Conservation (phyloP, 2,113 vertebrate genomes). For the Loxodonta africana region DNA sequence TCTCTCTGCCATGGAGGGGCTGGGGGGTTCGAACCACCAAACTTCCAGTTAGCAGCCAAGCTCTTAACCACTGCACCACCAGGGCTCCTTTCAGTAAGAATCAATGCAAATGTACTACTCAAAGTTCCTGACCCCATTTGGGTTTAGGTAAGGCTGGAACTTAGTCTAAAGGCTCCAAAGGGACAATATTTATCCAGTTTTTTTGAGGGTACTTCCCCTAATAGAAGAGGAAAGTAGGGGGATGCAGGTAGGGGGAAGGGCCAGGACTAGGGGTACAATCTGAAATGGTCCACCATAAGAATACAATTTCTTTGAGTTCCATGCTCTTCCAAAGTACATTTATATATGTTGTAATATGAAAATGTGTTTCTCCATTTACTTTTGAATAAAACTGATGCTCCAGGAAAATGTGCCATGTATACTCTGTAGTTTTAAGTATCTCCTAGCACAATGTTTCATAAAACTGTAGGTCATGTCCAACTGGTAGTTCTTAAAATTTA, state of each 20-base stretch:
- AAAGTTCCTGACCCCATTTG: neutral
- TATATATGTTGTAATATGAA: conserved; percentile 4
- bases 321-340: neutral
- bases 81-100: neutral
- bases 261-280: neutral
- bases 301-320: conserved; percentile 38
- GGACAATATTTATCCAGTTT: neutral
- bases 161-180: conserved; percentile 22
- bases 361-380: neutral
- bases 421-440: conserved; percentile 5
- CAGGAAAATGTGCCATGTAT: neutral
- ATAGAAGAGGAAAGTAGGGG: neutral
- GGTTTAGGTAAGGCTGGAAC: neutral
- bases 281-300: neutral
- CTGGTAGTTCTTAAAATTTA: conserved; percentile 33
- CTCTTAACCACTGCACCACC: neutral
- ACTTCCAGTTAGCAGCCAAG: neutral
- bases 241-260: neutral
- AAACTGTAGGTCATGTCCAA: neutral
- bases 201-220: conserved; percentile 1
- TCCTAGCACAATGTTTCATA: neutral
- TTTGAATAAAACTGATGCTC: conserved; percentile 4
- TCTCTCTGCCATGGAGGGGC: neutral
- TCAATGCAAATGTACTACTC: neutral
- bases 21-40: neutral